Conservation (phyloP, 1,140 invertebrate species). For the Cotesia glomerata region DNA sequence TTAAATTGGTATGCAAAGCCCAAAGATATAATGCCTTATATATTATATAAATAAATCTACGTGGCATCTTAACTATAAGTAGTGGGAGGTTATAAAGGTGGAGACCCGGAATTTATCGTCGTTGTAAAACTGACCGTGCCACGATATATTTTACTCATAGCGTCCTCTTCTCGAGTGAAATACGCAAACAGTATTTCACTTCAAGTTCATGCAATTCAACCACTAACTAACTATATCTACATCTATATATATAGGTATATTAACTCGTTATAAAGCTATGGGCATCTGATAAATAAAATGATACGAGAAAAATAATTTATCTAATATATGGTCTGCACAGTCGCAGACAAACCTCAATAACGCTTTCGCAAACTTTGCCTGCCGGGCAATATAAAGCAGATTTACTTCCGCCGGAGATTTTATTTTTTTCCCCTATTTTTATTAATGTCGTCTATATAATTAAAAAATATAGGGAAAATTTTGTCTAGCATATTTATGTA, state of each 20-base stretch:
- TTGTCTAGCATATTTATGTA: too few species aligned
- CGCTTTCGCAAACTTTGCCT: neutral
- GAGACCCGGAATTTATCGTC: conserved; percentile 35
- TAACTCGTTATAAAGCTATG: too few species aligned
- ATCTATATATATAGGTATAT: too few species aligned
- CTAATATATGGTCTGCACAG: too few species aligned
- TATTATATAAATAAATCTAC: conserved; percentile 6
- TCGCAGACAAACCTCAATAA: neutral
- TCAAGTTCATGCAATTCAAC: neutral
- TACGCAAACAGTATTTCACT: conserved; percentile 24
- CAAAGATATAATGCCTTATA: neutral
- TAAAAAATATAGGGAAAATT: too few species aligned
- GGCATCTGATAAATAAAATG: neutral
- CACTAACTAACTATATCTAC: too few species aligned
- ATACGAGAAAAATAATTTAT: too few species aligned
- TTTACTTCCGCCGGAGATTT: neutral
- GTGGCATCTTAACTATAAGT: neutral
- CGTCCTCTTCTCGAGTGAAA: conserved; percentile 29
- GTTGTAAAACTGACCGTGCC: conserved; percentile 32
- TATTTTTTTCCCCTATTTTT: neutral
- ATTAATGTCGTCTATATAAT: too few species aligned
- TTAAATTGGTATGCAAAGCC: neutral
- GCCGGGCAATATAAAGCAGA: neutral
- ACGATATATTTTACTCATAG: conserved; percentile 37
- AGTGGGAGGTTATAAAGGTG: conserved; percentile 17